phyloP scores from a whole-genome alignment of 2,113 vertebrate species.

The Crotalus viridis region DNA sequence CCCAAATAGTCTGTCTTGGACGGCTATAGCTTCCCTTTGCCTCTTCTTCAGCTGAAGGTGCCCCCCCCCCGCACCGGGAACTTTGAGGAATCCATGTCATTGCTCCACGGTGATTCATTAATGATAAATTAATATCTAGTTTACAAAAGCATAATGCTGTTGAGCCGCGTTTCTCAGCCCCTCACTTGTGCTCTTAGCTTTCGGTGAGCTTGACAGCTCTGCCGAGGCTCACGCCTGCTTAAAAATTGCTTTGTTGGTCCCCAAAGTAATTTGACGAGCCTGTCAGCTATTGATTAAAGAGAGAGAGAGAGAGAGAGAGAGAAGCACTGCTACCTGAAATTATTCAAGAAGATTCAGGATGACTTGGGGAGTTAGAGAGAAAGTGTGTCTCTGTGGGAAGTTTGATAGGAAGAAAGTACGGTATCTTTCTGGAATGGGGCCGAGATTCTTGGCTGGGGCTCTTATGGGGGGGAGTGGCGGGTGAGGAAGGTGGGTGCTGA shows the following conservation, averaged over 20 bases:
- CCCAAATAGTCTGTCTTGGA: not conserved
- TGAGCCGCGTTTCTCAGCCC: constrained; percentile 58
- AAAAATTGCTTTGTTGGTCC: constrained; percentile 79
- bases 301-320: too few species aligned
- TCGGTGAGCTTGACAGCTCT: constrained; percentile 70
- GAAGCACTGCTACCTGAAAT: constrained; percentile 61
- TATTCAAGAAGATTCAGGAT: constrained; percentile 72
- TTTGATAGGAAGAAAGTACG: constrained; percentile 50
- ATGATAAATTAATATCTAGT: constrained; percentile 62
- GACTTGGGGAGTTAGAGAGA: constrained; percentile 73
- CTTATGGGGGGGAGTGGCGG: constrained; percentile 6
- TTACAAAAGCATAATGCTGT: constrained; percentile 65
- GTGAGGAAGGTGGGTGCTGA: not conserved
- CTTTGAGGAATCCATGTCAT: constrained; percentile 29
- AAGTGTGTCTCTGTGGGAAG: constrained; percentile 44
- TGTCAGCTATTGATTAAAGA: constrained; percentile 84
- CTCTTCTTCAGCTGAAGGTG: not conserved
- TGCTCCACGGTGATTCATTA: constrained; percentile 60
- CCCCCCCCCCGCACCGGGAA: not conserved
- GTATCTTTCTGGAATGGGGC: constrained; percentile 57
- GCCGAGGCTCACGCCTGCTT: constrained; percentile 79
- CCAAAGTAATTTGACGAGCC: constrained; percentile 81
- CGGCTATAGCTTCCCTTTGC: not conserved
- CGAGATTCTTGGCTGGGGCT: constrained; percentile 43
- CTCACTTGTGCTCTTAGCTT: constrained; percentile 68